These are phyloP conservation scores for Pyrocoelia pectoralis DNA, from an alignment of 2,888 invertebrate genomes.

Conservation along the genomic window DNA sequence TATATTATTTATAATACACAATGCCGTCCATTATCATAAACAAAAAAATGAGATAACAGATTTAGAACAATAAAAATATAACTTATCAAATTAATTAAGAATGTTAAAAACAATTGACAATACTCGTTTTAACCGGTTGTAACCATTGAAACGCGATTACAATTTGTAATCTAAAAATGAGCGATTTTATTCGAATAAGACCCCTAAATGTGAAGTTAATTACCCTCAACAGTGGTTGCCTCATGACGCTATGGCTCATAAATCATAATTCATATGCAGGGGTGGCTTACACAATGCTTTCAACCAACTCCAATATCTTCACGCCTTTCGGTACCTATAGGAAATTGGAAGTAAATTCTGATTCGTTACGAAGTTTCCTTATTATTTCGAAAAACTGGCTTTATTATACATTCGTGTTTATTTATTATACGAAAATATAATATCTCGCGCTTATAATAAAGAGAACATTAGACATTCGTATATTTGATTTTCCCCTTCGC, in stretches of 20 bases:
- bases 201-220: constrained; percentile 57
- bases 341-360: constrained; percentile 28
- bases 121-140: not conserved
- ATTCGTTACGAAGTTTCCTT: constrained; percentile 8
- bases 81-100: constrained; percentile 16
- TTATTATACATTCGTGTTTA: too few species aligned
- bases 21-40: not conserved
- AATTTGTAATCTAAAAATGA: constrained; percentile 23
- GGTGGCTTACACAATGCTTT: constrained; percentile 41
- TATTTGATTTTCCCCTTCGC: constrained; percentile 8
- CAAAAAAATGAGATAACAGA: constrained; percentile 15
- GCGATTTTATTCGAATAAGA: constrained; percentile 27
- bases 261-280: constrained; percentile 58
- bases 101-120: not conserved
- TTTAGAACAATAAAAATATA: constrained; percentile 19
- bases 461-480: not conserved
- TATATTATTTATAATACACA: constrained; percentile 6
- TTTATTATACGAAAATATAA: too few species aligned
- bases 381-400: too few species aligned
- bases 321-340: constrained; percentile 37
- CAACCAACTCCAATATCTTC: constrained; percentile 43
- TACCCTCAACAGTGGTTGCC: constrained; percentile 59
- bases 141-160: constrained; percentile 12
- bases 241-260: constrained; percentile 56
- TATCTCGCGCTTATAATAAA: not conserved